Evolutionary conservation across 1,140 invertebrate genomes (phyloP).

Genomic region (Palaemon carinicauda): DNA sequence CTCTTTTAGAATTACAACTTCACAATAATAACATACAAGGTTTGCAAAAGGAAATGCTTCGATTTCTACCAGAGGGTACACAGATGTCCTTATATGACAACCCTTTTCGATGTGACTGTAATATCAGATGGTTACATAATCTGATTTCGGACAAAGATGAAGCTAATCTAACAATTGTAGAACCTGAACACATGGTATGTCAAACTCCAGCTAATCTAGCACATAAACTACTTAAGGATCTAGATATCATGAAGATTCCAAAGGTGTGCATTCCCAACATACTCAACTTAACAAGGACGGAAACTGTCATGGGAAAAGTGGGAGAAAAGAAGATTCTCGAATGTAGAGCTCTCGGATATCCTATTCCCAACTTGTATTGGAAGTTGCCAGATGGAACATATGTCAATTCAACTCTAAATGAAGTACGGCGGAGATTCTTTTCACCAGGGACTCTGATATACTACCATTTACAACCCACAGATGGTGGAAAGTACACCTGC

Average conservation of each 20-base stretch:
- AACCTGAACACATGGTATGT: constrained; percentile 64
- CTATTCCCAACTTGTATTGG: constrained; percentile 65
- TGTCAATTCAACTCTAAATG: constrained; percentile 62
- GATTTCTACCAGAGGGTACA: constrained; percentile 61
- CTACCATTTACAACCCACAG: constrained; percentile 62
- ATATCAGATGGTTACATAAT: constrained; percentile 65
- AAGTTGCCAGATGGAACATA: constrained; percentile 64
- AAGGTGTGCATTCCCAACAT: constrained; percentile 56
- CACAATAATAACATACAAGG: constrained; percentile 65
- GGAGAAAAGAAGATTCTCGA: constrained; percentile 65
- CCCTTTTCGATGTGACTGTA: constrained; percentile 68
- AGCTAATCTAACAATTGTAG: constrained; percentile 38
- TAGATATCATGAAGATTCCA: constrained; percentile 61
- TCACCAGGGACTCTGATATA: constrained; percentile 63
- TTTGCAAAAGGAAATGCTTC: constrained; percentile 62
- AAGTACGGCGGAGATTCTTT: constrained; percentile 62
- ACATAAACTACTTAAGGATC: constrained; percentile 61
- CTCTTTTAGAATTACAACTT: constrained; percentile 63
- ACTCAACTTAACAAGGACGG: constrained; percentile 50
- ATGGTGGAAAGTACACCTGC: constrained; percentile 62
- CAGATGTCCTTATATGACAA: constrained; percentile 66
- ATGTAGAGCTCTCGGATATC: constrained; percentile 66
- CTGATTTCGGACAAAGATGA: constrained; percentile 40
- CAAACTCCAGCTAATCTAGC: constrained; percentile 60
- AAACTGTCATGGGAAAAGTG: constrained; percentile 62